Base-by-base conservation (phyloP, 2,113 vertebrate genomes). In the Cercocebus atys region DNA sequence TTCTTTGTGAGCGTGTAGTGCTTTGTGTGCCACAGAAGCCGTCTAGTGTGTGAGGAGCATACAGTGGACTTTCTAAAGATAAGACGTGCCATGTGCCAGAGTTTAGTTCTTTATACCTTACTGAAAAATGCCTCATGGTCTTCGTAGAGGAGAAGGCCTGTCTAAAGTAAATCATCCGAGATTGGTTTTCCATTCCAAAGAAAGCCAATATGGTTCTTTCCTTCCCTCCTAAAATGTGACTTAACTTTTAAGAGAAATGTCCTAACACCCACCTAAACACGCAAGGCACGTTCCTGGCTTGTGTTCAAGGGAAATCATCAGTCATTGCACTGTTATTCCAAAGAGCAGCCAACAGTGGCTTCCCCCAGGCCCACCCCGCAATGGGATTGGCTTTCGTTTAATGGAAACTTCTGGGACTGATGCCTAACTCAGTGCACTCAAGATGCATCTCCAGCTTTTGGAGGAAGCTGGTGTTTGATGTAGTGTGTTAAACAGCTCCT, bases 21-120 rank as follows among this genome's bases (percentile, higher is more conserved):
- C 57, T 78, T 43, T 16, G 64, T 32, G 27, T 5, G 1, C 45
- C 6, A 23, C n/a, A 0, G 35, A 16, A 61, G 52, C 64, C 1
- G 1, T 0, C 1, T 0, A 17, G 47, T 5, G 5, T 18, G 12
- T 64, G 30, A n/a, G 17, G 66, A 61, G 80, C 87, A 0, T 22
- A 25, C 20, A 40, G 17, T 16, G 43, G 87, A 30, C 68, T 38
- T 50, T 50, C 22, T 8, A 59, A 82, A 64, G 83, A 59, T 30
- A 1, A 50, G 6, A 6, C 0, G 0, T 35, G n/a, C 40, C 78
- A 35, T 3, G 47, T 17, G 5, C 3, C 76, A 12, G 32, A 50
- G 18, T 22, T 23, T 23, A 6, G n/a, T 57, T 57, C 88, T n/a
- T 47, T 13, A 17, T 43, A 17, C 78, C 70, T 38, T 10, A 18